Evolutionary conservation across 2,113 vertebrate genomes (phyloP).

Genomic region (Amphilophus citrinellus): DNA sequence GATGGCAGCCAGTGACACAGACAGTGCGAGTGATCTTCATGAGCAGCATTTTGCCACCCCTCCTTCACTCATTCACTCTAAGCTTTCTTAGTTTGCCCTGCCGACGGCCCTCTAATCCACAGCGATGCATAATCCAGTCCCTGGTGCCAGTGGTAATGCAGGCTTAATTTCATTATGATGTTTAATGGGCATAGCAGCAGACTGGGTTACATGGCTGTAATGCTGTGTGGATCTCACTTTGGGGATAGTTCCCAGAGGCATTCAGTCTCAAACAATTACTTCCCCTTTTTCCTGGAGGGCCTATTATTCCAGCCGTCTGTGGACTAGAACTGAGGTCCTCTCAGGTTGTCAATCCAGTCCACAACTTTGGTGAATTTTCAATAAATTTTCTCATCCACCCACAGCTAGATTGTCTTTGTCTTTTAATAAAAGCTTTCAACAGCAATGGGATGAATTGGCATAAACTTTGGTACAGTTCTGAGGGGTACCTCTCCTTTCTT

Average conservation of each 20-base stretch:
- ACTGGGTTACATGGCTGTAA: conserved; percentile 39
- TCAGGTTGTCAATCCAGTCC: not conserved
- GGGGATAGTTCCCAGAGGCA: conserved; percentile 36
- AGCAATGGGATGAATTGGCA: not conserved
- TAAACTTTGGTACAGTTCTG: not conserved
- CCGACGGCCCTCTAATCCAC: conserved; percentile 55
- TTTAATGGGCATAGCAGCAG: conserved; percentile 69
- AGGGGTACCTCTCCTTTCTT: not conserved
- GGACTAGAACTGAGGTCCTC: not conserved
- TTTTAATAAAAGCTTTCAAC: not conserved
- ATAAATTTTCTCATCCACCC: not conserved
- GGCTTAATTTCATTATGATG: conserved; percentile 74
- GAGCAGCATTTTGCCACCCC: conserved; percentile 51
- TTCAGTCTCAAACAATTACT: conserved; percentile 41
- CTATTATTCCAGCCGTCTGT: conserved; percentile 7
- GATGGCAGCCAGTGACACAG: conserved; percentile 54
- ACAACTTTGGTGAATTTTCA: not conserved
- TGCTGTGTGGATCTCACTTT: conserved; percentile 37
- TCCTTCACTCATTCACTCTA: conserved; percentile 25
- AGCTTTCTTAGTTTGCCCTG: conserved; percentile 48
- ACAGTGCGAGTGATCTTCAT: conserved; percentile 50
- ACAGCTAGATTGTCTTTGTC: not conserved
- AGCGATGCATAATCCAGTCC: conserved; percentile 61
- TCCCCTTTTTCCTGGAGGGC: not conserved
- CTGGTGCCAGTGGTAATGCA: conserved; percentile 60